A percentile compares a stretch with the other conserved stretches of the same genome.
These are phyloP conservation scores for Phalacrocorax aristotelis DNA, from an alignment of 2,113 vertebrate genomes.

Conservation along the genomic window DNA sequence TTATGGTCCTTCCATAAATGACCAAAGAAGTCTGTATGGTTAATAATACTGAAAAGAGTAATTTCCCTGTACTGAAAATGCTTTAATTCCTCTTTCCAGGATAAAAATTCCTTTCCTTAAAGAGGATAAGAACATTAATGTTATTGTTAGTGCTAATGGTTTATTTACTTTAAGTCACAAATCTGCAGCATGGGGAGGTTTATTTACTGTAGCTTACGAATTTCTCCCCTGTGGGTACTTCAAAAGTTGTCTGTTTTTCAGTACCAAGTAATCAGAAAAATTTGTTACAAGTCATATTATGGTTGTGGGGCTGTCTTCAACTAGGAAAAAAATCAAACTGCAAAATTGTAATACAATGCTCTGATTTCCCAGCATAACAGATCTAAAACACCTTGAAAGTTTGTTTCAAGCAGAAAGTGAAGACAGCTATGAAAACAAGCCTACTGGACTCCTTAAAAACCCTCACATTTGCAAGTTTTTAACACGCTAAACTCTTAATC, in stretches of 20 bases:
- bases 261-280: background rate
- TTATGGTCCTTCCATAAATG: background rate
- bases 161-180: constrained; percentile 37
- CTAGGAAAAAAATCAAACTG: background rate
- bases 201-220: constrained; percentile 23
- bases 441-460: background rate
- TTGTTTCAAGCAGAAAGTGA: background rate
- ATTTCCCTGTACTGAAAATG: background rate
- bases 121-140: background rate
- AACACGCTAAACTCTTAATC: background rate
- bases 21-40: background rate
- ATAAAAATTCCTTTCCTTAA: constrained; percentile 42
- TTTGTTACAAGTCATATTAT: background rate
- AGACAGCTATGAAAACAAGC: background rate
- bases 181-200: background rate
- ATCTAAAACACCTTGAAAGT: background rate
- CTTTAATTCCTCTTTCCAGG: background rate
- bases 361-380: background rate
- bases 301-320: background rate
- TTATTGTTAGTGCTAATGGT: constrained; percentile 13
- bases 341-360: background rate
- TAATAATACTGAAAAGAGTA: background rate
- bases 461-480: background rate
- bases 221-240: background rate
- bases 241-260: background rate